Evolutionary conservation across 2,888 invertebrate species (phyloP), one percentile per base, ranked within the genome.

Genomic region (Sycophila texana): DNA sequence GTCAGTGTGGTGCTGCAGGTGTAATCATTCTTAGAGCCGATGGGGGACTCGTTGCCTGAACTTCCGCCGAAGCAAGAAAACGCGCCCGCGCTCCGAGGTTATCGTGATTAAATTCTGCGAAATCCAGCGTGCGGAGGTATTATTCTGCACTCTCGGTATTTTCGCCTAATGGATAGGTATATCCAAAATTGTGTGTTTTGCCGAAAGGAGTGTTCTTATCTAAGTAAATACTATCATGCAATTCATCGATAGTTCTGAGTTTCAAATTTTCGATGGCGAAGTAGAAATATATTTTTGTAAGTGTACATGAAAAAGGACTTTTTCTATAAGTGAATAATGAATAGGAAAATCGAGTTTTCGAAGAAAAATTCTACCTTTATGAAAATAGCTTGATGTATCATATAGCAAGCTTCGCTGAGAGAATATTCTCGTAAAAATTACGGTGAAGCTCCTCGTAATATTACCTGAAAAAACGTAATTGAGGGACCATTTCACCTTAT

Each of bases 1-100:
- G 49, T 16, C n/a, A 7, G 49, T 16, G 14, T n/a, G 16, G 30
- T 4, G n/a, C 39, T 39, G 51, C 49, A 39, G 26, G 39, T 60
- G 60, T 73, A 80, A 80, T 79, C 60, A 79, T 80, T 80, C 76
- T 76, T 73, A 55, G 53, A 73, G 71, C 57, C 66, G 66, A 55
- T 72, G 30, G 57, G 75, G 71, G 67, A 79, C 57, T 76, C 63
- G 57, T 76, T 75, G 16, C 39, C 49, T 22, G 47, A 49, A 22
- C 55, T 73, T 18, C 58, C 53, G 26, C 20, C 60, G 12, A 4
- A 18, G 67, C 74, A 47, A 47, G 58, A 20, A 65, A 78, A 67
- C 70, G 55, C 60, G 14, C 26, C 65, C 47, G 68, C 26, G 55
- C n/a, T 26, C 3, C 47, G 30, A 22, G 16, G 14, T 47, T 16